phyloP scores from a whole-genome alignment of 2,797 vertebrate species.

The Pseudochaenichthys georgianus region DNA sequence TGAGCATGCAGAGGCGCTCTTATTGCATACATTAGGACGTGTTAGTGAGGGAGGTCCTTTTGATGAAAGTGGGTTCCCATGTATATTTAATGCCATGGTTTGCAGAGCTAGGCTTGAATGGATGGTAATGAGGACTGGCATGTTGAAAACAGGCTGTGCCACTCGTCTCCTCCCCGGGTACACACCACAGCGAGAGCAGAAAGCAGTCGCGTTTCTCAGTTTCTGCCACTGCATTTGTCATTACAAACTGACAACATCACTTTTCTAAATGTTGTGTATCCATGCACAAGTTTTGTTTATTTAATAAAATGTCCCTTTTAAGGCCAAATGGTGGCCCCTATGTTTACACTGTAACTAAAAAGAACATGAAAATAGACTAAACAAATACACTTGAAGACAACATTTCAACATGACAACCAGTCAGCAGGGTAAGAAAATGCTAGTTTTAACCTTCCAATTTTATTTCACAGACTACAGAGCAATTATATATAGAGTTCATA shows the following conservation, averaged over 20 bases:
- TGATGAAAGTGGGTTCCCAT: conserved; percentile 83
- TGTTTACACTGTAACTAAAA: background rate
- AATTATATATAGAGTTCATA: background rate
- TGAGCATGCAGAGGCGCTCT: conserved; percentile 42
- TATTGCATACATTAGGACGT: conserved; percentile 70
- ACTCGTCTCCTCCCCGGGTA: conserved; percentile 77
- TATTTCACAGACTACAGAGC: background rate
- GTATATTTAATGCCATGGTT: conserved; percentile 84
- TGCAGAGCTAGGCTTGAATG: conserved; percentile 73
- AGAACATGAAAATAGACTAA: background rate
- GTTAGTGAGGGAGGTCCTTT: conserved; percentile 68
- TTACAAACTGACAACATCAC: conserved; percentile 56
- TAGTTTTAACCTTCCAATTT: background rate
- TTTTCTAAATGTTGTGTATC: conserved; percentile 12
- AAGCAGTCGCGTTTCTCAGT: conserved; percentile 54
- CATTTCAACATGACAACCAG: background rate
- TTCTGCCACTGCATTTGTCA: conserved; percentile 57
- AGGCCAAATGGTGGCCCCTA: background rate
- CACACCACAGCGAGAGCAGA: conserved; percentile 53
- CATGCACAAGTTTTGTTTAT: background rate
- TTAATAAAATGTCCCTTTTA: conserved; percentile 15
- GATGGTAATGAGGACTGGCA: conserved; percentile 83
- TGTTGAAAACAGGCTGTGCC: conserved; percentile 76
- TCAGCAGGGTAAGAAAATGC: background rate
- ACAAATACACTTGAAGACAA: conserved; percentile 1